Conservation (phyloP, 2,888 invertebrate genomes). For the Nebria salina region DNA sequence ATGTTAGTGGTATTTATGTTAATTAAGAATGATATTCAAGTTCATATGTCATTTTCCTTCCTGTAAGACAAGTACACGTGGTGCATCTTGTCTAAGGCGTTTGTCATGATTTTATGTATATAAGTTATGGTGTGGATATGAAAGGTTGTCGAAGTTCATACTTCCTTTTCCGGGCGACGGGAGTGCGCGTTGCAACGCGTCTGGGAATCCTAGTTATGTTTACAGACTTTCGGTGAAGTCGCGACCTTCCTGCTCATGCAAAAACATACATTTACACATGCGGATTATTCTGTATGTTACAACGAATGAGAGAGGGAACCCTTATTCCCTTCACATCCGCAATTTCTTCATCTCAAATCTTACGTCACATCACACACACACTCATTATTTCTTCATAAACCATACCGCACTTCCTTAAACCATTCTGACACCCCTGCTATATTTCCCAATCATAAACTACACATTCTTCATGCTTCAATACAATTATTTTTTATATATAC, state of each 20-base stretch:
- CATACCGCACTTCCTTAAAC: constrained; percentile 13
- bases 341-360: background rate
- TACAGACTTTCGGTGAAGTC: constrained; percentile 14
- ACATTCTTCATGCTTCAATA: background rate
- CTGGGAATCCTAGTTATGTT: constrained; percentile 24
- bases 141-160: constrained; percentile 35
- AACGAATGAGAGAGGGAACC: background rate
- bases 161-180: constrained; percentile 36
- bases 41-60: background rate
- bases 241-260: constrained; percentile 24
- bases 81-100: background rate
- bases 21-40: background rate
- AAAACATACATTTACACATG: constrained; percentile 19
- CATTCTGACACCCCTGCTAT: background rate
- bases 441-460: background rate
- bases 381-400: constrained; percentile 10
- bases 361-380: constrained; percentile 1
- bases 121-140: constrained; percentile 30
- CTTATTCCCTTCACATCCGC: background rate
- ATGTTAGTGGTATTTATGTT: background rate
- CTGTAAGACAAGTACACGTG: background rate
- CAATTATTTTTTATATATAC: background rate
- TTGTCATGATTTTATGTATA: constrained; percentile 19
- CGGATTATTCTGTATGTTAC: constrained; percentile 7
- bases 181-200: constrained; percentile 7